Conservation (phyloP, 1,140 invertebrate species). For the Cyclina sinensis region DNA sequence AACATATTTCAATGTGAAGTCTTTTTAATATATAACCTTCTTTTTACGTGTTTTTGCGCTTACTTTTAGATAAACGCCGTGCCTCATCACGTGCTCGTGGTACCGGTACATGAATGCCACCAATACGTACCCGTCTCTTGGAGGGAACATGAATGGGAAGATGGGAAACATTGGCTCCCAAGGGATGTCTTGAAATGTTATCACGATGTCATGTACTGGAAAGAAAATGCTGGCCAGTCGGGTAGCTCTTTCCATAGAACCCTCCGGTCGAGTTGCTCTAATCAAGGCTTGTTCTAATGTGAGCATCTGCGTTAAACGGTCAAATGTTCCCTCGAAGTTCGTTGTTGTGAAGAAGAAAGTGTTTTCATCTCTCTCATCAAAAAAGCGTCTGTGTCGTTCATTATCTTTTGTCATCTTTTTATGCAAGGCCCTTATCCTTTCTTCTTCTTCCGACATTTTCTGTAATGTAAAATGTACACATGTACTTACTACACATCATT, state of each 20-base stretch:
- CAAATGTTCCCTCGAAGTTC: not conserved
- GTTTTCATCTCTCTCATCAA: not conserved
- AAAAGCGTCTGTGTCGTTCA: not conserved
- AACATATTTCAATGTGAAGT: too few relatives aligned
- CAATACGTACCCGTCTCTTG: not conserved
- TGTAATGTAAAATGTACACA: too few relatives aligned
- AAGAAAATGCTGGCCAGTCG: not conserved
- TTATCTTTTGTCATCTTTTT: not conserved
- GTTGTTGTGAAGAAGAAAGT: too few relatives aligned
- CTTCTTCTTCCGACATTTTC: not conserved
- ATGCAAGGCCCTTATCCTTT: not conserved
- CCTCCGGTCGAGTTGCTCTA: not conserved
- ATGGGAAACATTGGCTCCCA: not conserved
- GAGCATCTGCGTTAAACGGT: not conserved
- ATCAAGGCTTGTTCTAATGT: conserved; percentile 12
- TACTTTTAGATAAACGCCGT: conserved; percentile 51
- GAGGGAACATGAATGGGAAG: not conserved
- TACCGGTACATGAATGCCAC: conserved; percentile 58
- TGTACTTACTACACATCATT: too few relatives aligned
- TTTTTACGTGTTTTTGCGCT: too few relatives aligned
- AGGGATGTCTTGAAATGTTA: conserved; percentile 4
- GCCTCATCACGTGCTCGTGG: conserved; percentile 51
- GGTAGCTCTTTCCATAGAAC: conserved; percentile 18
- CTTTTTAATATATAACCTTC: too few relatives aligned
- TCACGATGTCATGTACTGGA: conserved; percentile 5